Evolutionary conservation across 2,113 vertebrate genomes (phyloP).

Genomic region (Heterochromis multidens): DNA sequence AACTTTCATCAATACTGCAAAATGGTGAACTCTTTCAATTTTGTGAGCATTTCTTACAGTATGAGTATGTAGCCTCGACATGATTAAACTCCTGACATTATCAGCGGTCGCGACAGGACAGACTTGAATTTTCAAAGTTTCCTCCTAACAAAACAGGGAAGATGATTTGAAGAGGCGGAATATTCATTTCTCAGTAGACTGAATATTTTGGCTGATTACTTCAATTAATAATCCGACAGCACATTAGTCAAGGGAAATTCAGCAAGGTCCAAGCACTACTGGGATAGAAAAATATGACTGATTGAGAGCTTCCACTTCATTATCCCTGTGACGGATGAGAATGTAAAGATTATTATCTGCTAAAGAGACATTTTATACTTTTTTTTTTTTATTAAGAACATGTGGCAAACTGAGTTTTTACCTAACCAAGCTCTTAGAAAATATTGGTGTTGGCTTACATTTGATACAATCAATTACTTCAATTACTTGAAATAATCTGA

Average conservation of each 20-base stretch:
- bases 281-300: constrained; percentile 55
- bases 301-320: constrained; percentile 65
- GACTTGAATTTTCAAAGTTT: background rate
- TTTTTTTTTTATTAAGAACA: background rate
- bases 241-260: constrained; percentile 60
- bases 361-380: constrained; percentile 8
- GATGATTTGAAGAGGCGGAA: background rate
- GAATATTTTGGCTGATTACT: constrained; percentile 62
- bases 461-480: background rate
- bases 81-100: background rate
- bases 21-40: background rate
- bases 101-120: background rate
- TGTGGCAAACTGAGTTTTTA: background rate
- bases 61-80: background rate
- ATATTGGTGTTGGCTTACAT: background rate
- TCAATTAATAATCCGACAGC: constrained; percentile 65
- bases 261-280: constrained; percentile 2
- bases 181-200: constrained; percentile 16
- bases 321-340: constrained; percentile 44
- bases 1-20: background rate
- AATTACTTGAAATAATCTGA: background rate
- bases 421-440: background rate
- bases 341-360: constrained; percentile 24
- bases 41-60: background rate
- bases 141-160: background rate